Conservation (phyloP, 2,888 invertebrate genomes). For the Syrphus vitripennis region DNA sequence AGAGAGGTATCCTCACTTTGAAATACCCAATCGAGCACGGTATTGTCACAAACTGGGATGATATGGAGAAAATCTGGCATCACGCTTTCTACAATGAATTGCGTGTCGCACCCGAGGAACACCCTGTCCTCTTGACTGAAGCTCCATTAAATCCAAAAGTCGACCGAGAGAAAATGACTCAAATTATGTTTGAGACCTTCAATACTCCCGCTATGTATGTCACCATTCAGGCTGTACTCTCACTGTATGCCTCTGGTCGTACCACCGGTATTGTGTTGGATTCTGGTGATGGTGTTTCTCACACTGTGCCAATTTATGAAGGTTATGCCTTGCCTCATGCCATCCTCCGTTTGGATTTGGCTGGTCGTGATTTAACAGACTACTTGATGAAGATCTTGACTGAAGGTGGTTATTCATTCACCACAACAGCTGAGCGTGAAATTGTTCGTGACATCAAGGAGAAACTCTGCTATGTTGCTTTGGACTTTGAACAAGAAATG, state of each 20-base stretch:
- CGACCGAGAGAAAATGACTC: too few relatives aligned
- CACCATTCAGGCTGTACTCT: slow-evolving; percentile 96
- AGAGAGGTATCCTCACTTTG: too few relatives aligned
- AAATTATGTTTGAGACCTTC: slow-evolving; percentile 97
- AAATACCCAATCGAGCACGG: too few relatives aligned
- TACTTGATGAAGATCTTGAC: slow-evolving; percentile 97
- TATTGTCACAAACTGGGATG: too few relatives aligned
- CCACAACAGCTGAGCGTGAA: slow-evolving; percentile 95
- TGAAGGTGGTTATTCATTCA: slow-evolving; percentile 95
- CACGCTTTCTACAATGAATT: too few relatives aligned
- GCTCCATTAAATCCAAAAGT: too few relatives aligned
- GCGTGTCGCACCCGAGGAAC: too few relatives aligned
- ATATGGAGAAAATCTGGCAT: too few relatives aligned
- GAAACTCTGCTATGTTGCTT: slow-evolving; percentile 94
- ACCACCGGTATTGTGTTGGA: slow-evolving; percentile 98
- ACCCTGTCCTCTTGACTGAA: too few relatives aligned
- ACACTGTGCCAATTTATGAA: slow-evolving; percentile 98
- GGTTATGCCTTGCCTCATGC: slow-evolving; percentile 96
- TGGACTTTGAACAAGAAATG: slow-evolving; percentile 97
- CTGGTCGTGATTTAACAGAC: slow-evolving; percentile 95
- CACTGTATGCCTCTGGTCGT: slow-evolving; percentile 97
- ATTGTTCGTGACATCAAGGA: slow-evolving; percentile 98
- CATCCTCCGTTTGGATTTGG: slow-evolving; percentile 95
- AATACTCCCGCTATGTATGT: slow-evolving; percentile 97
- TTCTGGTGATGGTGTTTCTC: slow-evolving; percentile 97